Percentiles rank a stretch among this genome's conserved stretches.
These are phyloP conservation scores for Habropoda laboriosa DNA, from an alignment of 1,140 invertebrate genomes.

Conservation along the genomic window DNA sequence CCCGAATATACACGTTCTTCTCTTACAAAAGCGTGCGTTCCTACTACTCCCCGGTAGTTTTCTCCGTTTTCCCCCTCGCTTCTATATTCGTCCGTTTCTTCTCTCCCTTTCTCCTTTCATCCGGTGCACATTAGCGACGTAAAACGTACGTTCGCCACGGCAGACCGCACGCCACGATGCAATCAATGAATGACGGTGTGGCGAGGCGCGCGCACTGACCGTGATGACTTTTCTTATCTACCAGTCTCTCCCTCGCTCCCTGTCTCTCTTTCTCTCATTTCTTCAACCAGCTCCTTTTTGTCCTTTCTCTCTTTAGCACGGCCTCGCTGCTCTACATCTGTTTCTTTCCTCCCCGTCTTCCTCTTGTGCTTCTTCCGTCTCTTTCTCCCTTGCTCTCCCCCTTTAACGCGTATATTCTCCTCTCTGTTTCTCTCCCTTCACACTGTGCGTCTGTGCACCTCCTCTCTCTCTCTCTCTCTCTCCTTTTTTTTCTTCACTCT, in stretches of 20 bases:
- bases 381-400: neutral
- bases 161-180: constrained; percentile 60
- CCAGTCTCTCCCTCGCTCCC: constrained; percentile 36
- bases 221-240: constrained; percentile 76
- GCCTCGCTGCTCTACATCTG: constrained; percentile 6
- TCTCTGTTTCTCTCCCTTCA: neutral
- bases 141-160: constrained; percentile 60
- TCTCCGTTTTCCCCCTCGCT: constrained; percentile 8
- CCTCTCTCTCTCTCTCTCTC: neutral
- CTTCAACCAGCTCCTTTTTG: constrained; percentile 14
- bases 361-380: neutral
- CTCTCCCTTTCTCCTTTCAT: constrained; percentile 41
- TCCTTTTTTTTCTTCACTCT: neutral
- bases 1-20: constrained; percentile 2
- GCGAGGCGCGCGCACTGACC: constrained; percentile 71
- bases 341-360: neutral
- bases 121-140: constrained; percentile 60
- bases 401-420: neutral
- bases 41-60: constrained; percentile 25
- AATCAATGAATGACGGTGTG: constrained; percentile 77
- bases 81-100: constrained; percentile 29
- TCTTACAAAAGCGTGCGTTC: constrained; percentile 24
- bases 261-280: neutral
- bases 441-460: too few relatives aligned
- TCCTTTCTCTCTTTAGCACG: neutral